phyloP scores from a whole-genome alignment of 2,797 vertebrate species.

The Peromyscus melanophrys region DNA sequence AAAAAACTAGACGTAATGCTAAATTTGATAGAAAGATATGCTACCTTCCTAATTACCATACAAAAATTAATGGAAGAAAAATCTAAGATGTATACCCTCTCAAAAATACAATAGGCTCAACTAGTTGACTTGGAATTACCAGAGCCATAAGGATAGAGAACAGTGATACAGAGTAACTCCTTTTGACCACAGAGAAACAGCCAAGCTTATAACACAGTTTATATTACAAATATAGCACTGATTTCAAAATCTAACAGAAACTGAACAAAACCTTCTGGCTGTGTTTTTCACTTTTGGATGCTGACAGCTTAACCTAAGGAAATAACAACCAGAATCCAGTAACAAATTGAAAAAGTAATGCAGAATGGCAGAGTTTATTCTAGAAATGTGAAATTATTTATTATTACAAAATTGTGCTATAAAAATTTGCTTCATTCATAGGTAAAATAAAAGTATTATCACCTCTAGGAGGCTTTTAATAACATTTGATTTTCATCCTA shows the following conservation, averaged over 20 bases:
- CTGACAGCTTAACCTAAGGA: neutral
- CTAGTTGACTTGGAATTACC: neutral
- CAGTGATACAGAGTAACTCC: neutral
- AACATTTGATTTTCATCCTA: constrained; percentile 13
- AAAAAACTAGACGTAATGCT: neutral
- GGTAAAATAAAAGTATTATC: constrained; percentile 39
- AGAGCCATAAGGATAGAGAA: neutral
- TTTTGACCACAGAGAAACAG: neutral
- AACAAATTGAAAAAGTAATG: constrained; percentile 17
- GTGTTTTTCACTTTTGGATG: constrained; percentile 16
- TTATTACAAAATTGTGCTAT: neutral
- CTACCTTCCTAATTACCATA: neutral
- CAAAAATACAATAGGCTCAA: neutral
- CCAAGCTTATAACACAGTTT: constrained; percentile 14
- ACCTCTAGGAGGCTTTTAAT: neutral
- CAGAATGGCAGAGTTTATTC: neutral
- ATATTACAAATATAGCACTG: constrained; percentile 1
- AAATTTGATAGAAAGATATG: neutral
- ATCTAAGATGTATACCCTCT: neutral
- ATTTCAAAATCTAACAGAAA: constrained; percentile 35
- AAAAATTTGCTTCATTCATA: constrained; percentile 22
- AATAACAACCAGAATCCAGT: neutral
- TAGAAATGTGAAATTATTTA: neutral
- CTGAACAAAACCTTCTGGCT: neutral
- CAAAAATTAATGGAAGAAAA: constrained; percentile 8